These are phyloP conservation scores for Syngnathus typhle DNA, from an alignment of 2,113 vertebrate genomes.

Conservation along the genomic window DNA sequence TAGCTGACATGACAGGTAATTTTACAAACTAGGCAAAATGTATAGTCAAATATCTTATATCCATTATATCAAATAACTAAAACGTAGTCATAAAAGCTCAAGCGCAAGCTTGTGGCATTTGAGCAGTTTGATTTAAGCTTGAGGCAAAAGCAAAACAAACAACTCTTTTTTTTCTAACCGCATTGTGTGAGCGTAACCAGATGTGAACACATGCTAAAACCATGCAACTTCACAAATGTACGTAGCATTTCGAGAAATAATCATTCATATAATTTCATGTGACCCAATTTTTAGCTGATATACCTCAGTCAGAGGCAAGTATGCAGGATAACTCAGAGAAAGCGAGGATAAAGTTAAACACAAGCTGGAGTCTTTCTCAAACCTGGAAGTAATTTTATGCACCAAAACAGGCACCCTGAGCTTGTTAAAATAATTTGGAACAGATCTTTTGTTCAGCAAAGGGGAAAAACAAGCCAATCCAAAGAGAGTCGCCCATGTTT, in stretches of 20 bases:
- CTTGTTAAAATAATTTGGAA: constrained; percentile 5
- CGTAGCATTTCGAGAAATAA: background rate
- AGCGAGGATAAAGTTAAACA: background rate
- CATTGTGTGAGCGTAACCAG: background rate
- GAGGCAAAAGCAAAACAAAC: background rate
- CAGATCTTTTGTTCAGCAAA: background rate
- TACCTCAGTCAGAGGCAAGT: background rate
- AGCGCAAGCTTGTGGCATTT: background rate
- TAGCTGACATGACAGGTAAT: too few species aligned
- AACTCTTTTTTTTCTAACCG: background rate
- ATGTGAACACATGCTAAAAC: background rate
- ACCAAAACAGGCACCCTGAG: background rate
- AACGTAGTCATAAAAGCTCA: background rate
- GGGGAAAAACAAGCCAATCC: background rate
- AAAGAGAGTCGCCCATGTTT: background rate
- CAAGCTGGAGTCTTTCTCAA: background rate
- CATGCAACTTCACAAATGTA: background rate
- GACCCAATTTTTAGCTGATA: background rate
- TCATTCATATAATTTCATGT: background rate
- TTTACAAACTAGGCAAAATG: too few species aligned
- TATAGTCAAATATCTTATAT: too few species aligned
- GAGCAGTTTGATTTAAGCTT: background rate
- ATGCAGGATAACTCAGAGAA: background rate
- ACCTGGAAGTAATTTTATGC: constrained; percentile 6
- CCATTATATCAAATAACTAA: background rate